Percentiles rank a stretch among this genome's conserved stretches.
These are phyloP conservation scores for Trinectes maculatus DNA, from an alignment of 2,113 vertebrate genomes.

Conservation along the genomic window DNA sequence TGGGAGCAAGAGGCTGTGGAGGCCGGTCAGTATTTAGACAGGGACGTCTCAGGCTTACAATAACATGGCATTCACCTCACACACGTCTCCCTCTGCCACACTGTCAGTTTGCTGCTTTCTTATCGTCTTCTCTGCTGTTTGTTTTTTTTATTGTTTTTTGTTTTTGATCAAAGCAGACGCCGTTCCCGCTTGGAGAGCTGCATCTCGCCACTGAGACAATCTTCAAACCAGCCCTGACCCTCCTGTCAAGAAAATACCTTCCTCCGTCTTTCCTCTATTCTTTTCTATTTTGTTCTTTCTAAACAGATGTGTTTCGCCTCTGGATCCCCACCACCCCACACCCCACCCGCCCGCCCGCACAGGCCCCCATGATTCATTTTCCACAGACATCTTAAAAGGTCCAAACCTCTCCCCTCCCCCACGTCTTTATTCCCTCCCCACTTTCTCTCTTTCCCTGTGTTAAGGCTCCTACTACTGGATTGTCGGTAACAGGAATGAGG, in stretches of 20 bases:
- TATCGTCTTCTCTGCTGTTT: not conserved
- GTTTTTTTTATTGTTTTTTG: not conserved
- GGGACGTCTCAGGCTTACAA: constrained; percentile 59
- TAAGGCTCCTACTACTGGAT: constrained; percentile 65
- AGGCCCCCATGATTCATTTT: constrained; percentile 84
- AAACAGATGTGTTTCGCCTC: constrained; percentile 80
- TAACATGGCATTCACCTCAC: constrained; percentile 68
- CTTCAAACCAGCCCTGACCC: not conserved
- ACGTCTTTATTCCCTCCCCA: constrained; percentile 17
- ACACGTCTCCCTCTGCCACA: constrained; percentile 18
- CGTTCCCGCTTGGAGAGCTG: not conserved
- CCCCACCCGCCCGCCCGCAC: too few species aligned
- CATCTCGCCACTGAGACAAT: not conserved
- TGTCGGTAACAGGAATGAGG: constrained; percentile 63
- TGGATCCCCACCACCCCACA: constrained; percentile 59
- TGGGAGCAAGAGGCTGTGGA: constrained; percentile 61
- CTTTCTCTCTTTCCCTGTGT: constrained; percentile 41
- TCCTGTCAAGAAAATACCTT: not conserved
- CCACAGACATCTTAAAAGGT: constrained; percentile 78
- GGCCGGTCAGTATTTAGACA: constrained; percentile 62
- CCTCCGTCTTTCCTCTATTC: constrained; percentile 35
- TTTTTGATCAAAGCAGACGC: not conserved
- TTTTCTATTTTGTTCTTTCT: constrained; percentile 37
- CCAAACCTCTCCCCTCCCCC: constrained; percentile 46
- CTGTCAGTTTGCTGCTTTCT: not conserved